Evolutionary conservation across 2,888 invertebrate species (phyloP).

Genomic region (Gortyna flavago): DNA sequence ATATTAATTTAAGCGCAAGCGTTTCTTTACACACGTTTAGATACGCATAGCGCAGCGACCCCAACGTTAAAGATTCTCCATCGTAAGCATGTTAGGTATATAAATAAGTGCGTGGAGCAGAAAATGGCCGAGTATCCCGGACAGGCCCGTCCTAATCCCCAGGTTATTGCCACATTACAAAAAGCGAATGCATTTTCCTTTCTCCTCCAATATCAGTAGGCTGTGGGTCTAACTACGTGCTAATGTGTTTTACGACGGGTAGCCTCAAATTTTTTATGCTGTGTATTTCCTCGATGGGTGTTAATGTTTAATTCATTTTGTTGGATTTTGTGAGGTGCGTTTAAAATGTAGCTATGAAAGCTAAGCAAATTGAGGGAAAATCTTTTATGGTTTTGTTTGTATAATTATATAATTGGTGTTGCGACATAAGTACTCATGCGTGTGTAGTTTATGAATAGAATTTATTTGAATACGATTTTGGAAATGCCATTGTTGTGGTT

Average conservation of each 20-base stretch:
- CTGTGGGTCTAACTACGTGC: slow-evolving; percentile 83
- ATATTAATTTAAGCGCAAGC: slow-evolving; percentile 62
- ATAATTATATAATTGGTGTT: slow-evolving; percentile 33
- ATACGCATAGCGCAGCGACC: slow-evolving; percentile 60
- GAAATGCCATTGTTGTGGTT: slow-evolving; percentile 36
- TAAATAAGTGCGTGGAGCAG: slow-evolving; percentile 73
- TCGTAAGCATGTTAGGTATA: slow-evolving; percentile 75
- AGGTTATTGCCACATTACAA: slow-evolving; percentile 87
- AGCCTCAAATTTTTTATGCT: slow-evolving; percentile 76
- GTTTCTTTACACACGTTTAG: slow-evolving; percentile 61
- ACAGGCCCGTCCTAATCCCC: slow-evolving; percentile 78
- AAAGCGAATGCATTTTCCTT: slow-evolving; percentile 87
- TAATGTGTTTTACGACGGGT: slow-evolving; percentile 86
- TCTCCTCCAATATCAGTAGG: slow-evolving; percentile 79
- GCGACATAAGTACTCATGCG: slow-evolving; percentile 17
- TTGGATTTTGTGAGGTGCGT: slow-evolving; percentile 30
- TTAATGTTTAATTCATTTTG: slow-evolving; percentile 70
- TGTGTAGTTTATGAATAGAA: slow-evolving; percentile 26
- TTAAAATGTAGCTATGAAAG: slow-evolving; percentile 46
- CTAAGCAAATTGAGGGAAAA: slow-evolving; percentile 35
- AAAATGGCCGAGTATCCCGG: slow-evolving; percentile 77
- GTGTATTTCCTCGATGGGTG: slow-evolving; percentile 71
- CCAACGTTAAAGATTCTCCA: slow-evolving; percentile 71
- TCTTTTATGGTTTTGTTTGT: slow-evolving; percentile 39
- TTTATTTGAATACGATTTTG: slow-evolving; percentile 39